Conservation (phyloP, 2,888 invertebrate genomes). For the Habroteleia sp. region DNA sequence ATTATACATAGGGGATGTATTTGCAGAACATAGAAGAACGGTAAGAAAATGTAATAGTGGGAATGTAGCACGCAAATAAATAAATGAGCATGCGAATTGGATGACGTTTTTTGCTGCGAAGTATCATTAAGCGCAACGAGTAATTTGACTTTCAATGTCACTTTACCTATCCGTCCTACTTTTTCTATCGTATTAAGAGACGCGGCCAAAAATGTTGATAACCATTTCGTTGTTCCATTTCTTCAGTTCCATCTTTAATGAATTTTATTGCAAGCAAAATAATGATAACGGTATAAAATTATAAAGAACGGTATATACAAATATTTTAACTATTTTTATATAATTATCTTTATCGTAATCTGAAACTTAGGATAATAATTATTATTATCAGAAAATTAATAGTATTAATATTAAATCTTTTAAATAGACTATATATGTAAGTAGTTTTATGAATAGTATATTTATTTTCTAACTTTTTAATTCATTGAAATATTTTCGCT, state of each 20-base stretch:
- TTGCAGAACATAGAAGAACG: background rate
- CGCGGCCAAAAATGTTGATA: constrained; percentile 4
- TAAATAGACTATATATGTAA: too few species aligned
- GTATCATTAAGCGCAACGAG: constrained; percentile 27
- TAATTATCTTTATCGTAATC: too few species aligned
- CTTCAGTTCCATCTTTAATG: too few species aligned
- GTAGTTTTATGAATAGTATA: too few species aligned
- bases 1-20: constrained; percentile 15
- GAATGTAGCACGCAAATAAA: constrained; percentile 4
- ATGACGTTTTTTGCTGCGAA: constrained; percentile 11
- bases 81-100: constrained; percentile 19
- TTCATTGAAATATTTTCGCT: too few species aligned
- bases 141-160: constrained; percentile 25
- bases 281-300: background rate
- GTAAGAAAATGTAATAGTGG: background rate
- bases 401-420: too few species aligned
- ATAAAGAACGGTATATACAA: too few species aligned
- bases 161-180: constrained; percentile 1
- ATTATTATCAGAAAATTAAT: too few species aligned
- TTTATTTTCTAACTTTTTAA: too few species aligned
- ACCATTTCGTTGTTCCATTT: too few species aligned
- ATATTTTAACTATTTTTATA: too few species aligned
- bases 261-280: background rate
- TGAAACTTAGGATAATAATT: too few species aligned
- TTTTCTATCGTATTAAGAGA: constrained; percentile 11